Evolutionary conservation across 2,797 vertebrate species (phyloP), one percentile per base, ranked within the genome.

Genomic region (Yasuhikotakia modesta): DNA sequence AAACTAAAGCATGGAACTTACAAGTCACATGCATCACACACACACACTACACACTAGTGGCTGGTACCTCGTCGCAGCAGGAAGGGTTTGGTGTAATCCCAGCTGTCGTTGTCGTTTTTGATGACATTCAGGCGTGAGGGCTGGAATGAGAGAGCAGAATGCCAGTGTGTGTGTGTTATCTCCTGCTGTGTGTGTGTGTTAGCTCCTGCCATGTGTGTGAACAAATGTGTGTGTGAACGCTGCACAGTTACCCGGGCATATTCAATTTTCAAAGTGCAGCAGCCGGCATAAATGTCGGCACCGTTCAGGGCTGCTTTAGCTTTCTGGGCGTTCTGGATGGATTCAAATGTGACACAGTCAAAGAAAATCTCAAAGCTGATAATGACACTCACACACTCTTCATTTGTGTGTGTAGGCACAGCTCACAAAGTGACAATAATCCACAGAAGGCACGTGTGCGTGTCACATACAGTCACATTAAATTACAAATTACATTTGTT

Each of bases 41-140:
- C 57, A 32, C 19, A 32, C 64, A 46, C 63, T n/a, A 24, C 63
- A 46, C 64, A 16, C 16, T 2, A 21, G 73, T 70, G 52, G 78
- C 76, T 90, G 95, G 93, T 95, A 99, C 97, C 97, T 96, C 95
- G 90, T 87, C 96, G 93, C 90, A 94, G 95, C 90, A 98, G 91
- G 90, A 98, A 97, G 0, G 97, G 97, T 89, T 98, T 98, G 81
- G 96, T 98, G 94, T 98, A 99, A 93, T 99, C 97, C 97, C 97
- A 99, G 90, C 96, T 98, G 90, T 99, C 97, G 68, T 95, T 98
- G 91, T 98, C 96, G 21, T 99, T 99, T 90, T 96, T 95, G 87
- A 98, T 97, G 84, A 99, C 97, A 81, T 99, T 99, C 83, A 99
- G 95, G 84, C 96, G 96, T 64, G 97, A 96, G 67, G 97, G 97